Conservation (phyloP, 2,888 invertebrate species). For the Pterostichus madidus region DNA sequence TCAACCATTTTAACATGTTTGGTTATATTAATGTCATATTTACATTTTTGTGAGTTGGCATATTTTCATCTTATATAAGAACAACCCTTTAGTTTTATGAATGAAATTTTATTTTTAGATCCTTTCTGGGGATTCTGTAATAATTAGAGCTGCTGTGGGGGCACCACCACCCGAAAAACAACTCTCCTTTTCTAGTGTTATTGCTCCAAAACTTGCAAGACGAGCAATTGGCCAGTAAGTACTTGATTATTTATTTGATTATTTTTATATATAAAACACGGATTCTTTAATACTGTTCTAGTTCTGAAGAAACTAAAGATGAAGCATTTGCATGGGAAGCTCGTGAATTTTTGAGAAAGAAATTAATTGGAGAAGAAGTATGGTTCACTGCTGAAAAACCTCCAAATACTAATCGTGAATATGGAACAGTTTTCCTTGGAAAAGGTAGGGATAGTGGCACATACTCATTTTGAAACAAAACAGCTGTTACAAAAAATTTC, state of each 20-base stretch:
- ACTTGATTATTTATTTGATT: constrained; percentile 67
- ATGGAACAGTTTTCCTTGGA: constrained; percentile 92
- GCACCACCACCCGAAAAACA: constrained; percentile 96
- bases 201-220: constrained; percentile 94
- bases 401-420: constrained; percentile 90
- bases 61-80: constrained; percentile 68
- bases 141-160: constrained; percentile 92
- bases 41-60: constrained; percentile 72
- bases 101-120: constrained; percentile 82
- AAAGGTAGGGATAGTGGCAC: constrained; percentile 80
- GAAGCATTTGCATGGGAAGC: constrained; percentile 99
- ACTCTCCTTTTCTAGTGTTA: constrained; percentile 93
- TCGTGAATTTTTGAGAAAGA: constrained; percentile 95
- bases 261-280: constrained; percentile 49
- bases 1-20: constrained; percentile 18
- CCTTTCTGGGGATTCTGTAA: constrained; percentile 96
- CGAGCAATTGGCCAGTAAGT: constrained; percentile 81
- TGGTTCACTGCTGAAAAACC: constrained; percentile 91
- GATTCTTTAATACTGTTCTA: constrained; percentile 70
- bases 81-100: constrained; percentile 45
- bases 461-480: not conserved
- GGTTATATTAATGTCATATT: constrained; percentile 46
- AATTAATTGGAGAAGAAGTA: constrained; percentile 94
- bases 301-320: constrained; percentile 87
- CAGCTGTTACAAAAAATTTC: constrained; percentile 10